Evolutionary conservation across 2,797 vertebrate genomes (phyloP), one percentile per base, ranked within the genome.

Genomic region (Myotis vivesi): DNA sequence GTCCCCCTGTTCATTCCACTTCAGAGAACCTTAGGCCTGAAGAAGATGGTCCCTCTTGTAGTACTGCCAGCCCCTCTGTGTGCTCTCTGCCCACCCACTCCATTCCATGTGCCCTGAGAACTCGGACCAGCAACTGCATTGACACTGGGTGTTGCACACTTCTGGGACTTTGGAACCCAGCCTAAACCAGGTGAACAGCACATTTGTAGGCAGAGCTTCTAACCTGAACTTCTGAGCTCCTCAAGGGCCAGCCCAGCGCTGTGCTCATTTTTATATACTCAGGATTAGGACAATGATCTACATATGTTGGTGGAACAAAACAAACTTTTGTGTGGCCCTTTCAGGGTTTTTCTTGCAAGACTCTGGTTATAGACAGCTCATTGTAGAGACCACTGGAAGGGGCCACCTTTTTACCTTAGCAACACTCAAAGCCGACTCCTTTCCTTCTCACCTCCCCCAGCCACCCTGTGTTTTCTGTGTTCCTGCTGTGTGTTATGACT

Each of bases 361-460:
- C 13, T 57, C n/a, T 77, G 12, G 11, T 81, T 73, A 91, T 30
- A 79, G n/a, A 69, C 2, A 36, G 20, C 9, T 95, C 44, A 57
- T 71, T 71, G 5, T 33, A 49, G 77, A 72, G 23, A 41, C 49
- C 11, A 6, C 51, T 30, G 7, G 28, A 83, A 38, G 51, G 23
- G 57, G 33, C 15, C 68, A 36, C 23, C 2, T 53, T 92, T 64
- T 71, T 64, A 57, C 51, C 38, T 22, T 38, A 57, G 20, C 16
- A 30, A 71, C 38, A 25, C 19, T 82, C 38, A 28, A 15, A 51
- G 15, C 22, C n/a, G 77, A 2, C 6, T 16, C 6, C 36, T 8
- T 57, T 33, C 2, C 22, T 30, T 12, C 16, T 20, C 11, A 3
- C 5, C 23, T 5, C 12, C 11, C 13, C 28, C 2, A 5, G 4